Base-by-base conservation (phyloP, 2,113 vertebrate species). In the Cinclus mexicanus region DNA sequence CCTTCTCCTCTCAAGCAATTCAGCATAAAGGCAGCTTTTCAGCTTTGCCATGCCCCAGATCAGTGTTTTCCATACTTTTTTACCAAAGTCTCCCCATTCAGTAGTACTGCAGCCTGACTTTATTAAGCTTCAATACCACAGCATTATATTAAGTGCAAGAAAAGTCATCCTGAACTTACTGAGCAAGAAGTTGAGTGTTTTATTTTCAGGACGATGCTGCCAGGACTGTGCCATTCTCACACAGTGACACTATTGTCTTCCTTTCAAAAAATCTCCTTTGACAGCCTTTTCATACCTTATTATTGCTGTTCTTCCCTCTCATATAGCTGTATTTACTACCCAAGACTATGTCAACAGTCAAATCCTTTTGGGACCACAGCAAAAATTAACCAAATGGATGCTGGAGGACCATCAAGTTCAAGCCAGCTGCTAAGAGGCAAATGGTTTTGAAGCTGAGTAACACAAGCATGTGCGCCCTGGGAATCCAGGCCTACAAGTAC, bases 391-490 rank as follows among this genome's bases (percentile, higher is more conserved):
- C 76, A 81, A 90, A 9, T 3, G 42, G 55, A 61, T 92, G 64
- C 75, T 74, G 56, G 13, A 94, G 25, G 9, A 70, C 50, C 26
- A 65, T 10, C 28, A 19, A 74, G 31, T 37, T 75, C 50, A 77
- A 89, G 39, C 21, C 39, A 71, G 87, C 29, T 89, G 89, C 63
- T 83, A 83, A 64, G 47, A 83, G 47, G 85, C 71, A 96, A 71
- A 67, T 41, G 64, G 82, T 86, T 90, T 42, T 81, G 90, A 93
- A 92, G 85, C 75, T 71, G 49, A 93, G 37, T 35, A 88, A 85
- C 0, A 0, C 65, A 49, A 72, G 41, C 0, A 1, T 3, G 11
- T 16, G 31, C n/a, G 28, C 25, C 61, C 82, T 67, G 7, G 29
- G 68, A 75, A 39, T 46, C 44, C 69, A 78, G 37, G 16, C 57